Conservation (phyloP, 2,888 invertebrate genomes). For the Drepana falcataria region DNA sequence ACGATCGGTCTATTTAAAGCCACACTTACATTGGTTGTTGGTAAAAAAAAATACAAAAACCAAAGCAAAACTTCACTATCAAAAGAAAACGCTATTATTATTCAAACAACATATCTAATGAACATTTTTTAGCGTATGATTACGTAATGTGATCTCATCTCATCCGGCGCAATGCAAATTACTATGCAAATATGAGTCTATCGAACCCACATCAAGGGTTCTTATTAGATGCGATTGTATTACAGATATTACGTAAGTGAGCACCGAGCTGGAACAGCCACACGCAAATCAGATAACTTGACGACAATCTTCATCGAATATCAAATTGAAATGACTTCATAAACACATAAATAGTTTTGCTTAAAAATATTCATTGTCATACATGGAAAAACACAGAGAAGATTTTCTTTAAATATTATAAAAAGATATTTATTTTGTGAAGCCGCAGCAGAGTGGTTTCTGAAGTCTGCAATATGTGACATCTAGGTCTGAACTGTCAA, state of each 20-base stretch:
- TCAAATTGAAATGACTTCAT: neutral
- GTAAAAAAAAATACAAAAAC: too few relatives aligned
- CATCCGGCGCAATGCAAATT: slow-evolving; percentile 41
- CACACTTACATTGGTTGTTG: too few relatives aligned
- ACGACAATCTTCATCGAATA: neutral
- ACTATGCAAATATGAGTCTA: slow-evolving; percentile 50
- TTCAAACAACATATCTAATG: too few relatives aligned
- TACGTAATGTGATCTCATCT: slow-evolving; percentile 22
- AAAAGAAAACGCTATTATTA: too few relatives aligned
- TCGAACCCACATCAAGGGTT: slow-evolving; percentile 53
- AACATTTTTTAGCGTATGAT: neutral
- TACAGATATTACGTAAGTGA: slow-evolving; percentile 36
- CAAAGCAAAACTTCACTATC: too few relatives aligned
- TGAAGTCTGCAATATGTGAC: too few relatives aligned
- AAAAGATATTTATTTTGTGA: too few relatives aligned
- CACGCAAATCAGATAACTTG: slow-evolving; percentile 1
- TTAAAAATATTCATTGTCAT: neutral
- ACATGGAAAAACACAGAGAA: too few relatives aligned
- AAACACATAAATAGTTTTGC: neutral
- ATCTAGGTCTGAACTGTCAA: too few relatives aligned
- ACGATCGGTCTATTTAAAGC: too few relatives aligned
- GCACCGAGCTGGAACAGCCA: neutral
- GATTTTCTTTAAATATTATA: too few relatives aligned
- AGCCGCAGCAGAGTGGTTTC: too few relatives aligned
- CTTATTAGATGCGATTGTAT: slow-evolving; percentile 56